Conservation (phyloP, 2,113 vertebrate species). For the Guaruba guarouba region DNA sequence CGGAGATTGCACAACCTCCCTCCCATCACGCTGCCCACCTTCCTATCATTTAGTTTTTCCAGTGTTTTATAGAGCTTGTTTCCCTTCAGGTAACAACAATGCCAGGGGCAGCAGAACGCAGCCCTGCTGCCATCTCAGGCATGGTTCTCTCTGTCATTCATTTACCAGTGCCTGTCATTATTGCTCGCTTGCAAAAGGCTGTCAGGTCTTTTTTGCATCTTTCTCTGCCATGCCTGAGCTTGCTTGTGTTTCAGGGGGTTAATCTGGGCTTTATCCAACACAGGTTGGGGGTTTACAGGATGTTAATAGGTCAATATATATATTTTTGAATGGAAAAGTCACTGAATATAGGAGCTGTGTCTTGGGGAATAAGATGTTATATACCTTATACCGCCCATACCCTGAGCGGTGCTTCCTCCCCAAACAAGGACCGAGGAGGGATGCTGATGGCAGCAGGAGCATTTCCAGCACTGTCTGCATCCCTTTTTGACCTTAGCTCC, state of each 20-base stretch:
- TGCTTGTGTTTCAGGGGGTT: background rate
- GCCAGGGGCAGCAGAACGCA: background rate
- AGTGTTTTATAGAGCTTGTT: background rate
- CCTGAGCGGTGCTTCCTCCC: accelerated
- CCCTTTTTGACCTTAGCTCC: background rate
- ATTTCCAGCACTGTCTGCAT: background rate
- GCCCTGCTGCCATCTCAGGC: background rate
- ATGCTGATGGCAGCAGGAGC: background rate
- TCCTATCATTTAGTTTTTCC: background rate
- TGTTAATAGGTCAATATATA: background rate
- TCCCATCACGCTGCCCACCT: background rate
- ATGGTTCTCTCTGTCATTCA: background rate
- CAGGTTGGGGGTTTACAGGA: background rate
- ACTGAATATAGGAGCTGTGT: background rate
- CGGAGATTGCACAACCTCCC: accelerated
- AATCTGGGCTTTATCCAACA: background rate
- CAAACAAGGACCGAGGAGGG: accelerated
- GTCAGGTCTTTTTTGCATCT: background rate
- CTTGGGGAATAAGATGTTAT: background rate
- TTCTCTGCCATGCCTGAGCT: accelerated
- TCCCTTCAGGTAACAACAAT: background rate
- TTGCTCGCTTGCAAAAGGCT: background rate
- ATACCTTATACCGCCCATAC: background rate
- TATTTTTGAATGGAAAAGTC: background rate
- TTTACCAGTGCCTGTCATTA: background rate